phyloP scores from a whole-genome alignment of 2,797 vertebrate species.

The Peromyscus nudipes region DNA sequence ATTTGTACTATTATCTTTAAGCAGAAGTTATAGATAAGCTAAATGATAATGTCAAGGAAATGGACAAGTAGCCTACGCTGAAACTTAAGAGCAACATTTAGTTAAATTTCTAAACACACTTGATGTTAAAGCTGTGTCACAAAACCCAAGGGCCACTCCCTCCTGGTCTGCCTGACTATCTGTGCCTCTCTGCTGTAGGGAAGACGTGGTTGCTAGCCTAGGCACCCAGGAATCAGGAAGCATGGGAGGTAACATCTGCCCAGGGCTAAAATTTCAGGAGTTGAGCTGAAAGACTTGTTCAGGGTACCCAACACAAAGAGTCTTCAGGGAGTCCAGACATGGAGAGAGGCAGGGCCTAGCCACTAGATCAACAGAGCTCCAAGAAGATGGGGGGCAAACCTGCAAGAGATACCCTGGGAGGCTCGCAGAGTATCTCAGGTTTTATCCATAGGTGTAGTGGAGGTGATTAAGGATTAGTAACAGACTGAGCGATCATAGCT shows the following conservation, averaged over 20 bases:
- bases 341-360: not conserved
- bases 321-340: not conserved
- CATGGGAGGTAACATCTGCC: not conserved
- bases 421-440: not conserved
- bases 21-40: slow-evolving; percentile 30
- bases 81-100: not conserved
- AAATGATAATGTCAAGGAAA: not conserved
- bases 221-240: not conserved
- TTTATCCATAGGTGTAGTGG: not conserved
- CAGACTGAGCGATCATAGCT: not conserved
- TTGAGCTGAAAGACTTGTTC: not conserved
- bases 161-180: not conserved
- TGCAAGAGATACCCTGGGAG: not conserved
- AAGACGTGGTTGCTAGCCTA: not conserved
- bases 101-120: not conserved
- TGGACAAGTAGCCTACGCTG: not conserved
- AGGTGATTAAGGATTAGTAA: not conserved
- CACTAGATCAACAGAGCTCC: not conserved
- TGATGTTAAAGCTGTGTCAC: not conserved
- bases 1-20: not conserved
- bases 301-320: not conserved
- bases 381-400: not conserved
- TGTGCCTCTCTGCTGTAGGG: not conserved
- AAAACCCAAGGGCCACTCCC: not conserved
- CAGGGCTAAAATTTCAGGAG: not conserved